Conservation (phyloP, 2,888 invertebrate genomes). For the Drosophila maculinotata region DNA sequence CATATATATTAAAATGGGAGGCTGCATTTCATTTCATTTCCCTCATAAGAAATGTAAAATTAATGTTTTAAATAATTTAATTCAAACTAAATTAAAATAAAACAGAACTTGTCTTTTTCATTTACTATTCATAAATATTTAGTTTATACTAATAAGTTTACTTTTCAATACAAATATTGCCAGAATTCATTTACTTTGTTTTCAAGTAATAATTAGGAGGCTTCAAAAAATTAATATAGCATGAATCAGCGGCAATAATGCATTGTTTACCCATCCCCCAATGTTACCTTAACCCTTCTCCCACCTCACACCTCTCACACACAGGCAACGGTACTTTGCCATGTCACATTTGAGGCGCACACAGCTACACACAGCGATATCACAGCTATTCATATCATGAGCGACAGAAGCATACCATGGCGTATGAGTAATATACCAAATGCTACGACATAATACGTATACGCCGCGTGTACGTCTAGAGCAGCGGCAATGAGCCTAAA, state of each 20-base stretch:
- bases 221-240: too few species aligned
- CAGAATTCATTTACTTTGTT: too few species aligned
- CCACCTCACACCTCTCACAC: not conserved
- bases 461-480: constrained; percentile 53
- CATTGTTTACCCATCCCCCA: constrained; percentile 1
- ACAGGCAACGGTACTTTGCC: not conserved
- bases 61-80: not conserved
- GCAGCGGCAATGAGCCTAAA: constrained; percentile 30
- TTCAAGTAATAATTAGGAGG: too few species aligned
- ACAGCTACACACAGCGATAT: constrained; percentile 20
- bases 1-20: too few species aligned
- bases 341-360: constrained; percentile 25
- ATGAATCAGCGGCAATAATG: too few species aligned
- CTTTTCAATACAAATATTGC: too few species aligned
- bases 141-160: too few species aligned
- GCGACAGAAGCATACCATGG: constrained; percentile 48
- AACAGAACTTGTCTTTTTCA: too few species aligned
- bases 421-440: constrained; percentile 69
- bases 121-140: too few species aligned
- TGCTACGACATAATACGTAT: constrained; percentile 68
- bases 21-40: too few species aligned
- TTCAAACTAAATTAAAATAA: too few species aligned
- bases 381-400: constrained; percentile 27
- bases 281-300: not conserved
- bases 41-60: not conserved